Base-by-base conservation (phyloP, 1,140 invertebrate genomes). In the Campoletis sonorensis region DNA sequence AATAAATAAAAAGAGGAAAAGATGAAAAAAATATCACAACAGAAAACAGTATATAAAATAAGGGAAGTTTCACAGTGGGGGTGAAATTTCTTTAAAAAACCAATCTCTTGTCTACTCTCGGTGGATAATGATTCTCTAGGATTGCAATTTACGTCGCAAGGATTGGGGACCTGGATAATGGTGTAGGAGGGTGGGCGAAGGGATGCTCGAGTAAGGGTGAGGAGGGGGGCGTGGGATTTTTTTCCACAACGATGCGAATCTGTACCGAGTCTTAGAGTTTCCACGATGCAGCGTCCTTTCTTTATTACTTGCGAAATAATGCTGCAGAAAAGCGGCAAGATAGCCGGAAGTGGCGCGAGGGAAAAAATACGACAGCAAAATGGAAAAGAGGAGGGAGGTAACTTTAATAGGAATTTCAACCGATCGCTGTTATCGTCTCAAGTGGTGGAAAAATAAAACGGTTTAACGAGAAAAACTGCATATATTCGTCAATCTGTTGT, bases 51-150 rank as follows among this genome's bases (percentile, higher is more conserved):
- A 45, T 45, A 45, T 45, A 61, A 73, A 81, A 75, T 61, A 71
- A 67, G 15, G 61, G 61, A 37, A 13, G 33, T 78, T 82, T 79
- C 83, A 67, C 80, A 49, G 73, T 58, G 70, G 78, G 78, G 83
- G 75, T 77, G 79, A 83, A 87, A 87, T 87, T 85, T 85, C 84
- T 82, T 87, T 84, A 83, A 83, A 83, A 84, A 87, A 84, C 86
- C 86, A 87, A 87, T 87, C 86, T 87, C 75, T 80, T 16, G 70
- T 68, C 67, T 84, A 79, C 18, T 58, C 80, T 86, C 85, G 84
- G 83, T 79, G 77, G 81, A 78, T 86, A 87, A 86, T 85, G 84
- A 85, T 85, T 86, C 80, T 81, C 80, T 82, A 81, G 81, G 82
- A 86, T 86, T 87, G 79, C 85, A 83, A 85, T 86, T 86, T 86